These are phyloP conservation scores for Panulirus ornatus DNA, from an alignment of 1,140 invertebrate genomes.

Conservation along the genomic window DNA sequence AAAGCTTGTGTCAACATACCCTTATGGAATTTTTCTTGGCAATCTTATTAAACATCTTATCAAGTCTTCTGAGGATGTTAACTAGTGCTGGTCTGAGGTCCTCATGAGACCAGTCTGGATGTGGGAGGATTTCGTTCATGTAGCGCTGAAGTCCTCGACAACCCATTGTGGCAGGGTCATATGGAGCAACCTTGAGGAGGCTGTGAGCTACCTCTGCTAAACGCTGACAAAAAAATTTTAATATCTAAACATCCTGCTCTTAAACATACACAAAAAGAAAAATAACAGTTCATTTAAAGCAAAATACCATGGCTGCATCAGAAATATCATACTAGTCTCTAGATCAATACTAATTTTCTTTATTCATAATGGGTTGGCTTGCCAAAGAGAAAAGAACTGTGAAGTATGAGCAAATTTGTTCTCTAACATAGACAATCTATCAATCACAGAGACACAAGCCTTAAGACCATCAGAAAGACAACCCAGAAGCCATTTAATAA, in stretches of 20 bases:
- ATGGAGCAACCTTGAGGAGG: constrained; percentile 97
- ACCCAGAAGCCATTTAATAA: no score
- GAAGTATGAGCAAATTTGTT: no score
- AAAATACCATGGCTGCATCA: no score
- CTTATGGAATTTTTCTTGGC: constrained; percentile 95
- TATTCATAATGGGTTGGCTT: no score
- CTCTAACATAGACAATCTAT: no score
- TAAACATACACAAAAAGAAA: background rate
- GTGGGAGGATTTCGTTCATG: constrained; percentile 95
- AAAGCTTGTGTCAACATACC: background rate
- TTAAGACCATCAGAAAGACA: no score
- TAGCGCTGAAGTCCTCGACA: constrained; percentile 94
- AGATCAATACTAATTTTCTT: no score
- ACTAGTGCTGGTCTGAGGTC: constrained; percentile 93
- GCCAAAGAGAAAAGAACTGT: no score
- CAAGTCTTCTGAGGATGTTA: constrained; percentile 93
- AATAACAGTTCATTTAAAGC: no score
- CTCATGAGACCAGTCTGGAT: constrained; percentile 98
- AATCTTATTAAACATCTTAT: constrained; percentile 98
- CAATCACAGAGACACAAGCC: no score
- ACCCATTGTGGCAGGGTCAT: constrained; percentile 96
- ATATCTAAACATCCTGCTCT: background rate
- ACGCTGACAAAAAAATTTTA: constrained; percentile 81
- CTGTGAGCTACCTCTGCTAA: constrained; percentile 97
- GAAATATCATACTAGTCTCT: no score